Percentiles rank a stretch among this genome's conserved stretches.
Conservation (phyloP, 2,888 invertebrate species). For the Calameuta pallipes region DNA sequence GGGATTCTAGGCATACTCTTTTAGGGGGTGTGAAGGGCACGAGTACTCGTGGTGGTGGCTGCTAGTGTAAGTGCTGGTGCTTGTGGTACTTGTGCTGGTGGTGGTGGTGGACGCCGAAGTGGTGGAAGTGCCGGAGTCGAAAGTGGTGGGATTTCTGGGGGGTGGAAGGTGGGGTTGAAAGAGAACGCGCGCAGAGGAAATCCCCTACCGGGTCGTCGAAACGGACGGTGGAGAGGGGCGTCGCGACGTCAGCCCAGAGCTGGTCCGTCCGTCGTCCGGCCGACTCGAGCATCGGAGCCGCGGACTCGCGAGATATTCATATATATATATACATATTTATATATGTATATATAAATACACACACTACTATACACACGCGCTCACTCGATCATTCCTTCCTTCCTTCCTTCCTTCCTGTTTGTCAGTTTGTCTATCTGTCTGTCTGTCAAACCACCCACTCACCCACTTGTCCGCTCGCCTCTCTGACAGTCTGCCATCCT, state of each 20-base stretch:
- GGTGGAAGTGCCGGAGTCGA: conserved; percentile 22
- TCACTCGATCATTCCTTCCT: conserved; percentile 25
- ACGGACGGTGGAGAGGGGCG: conserved; percentile 43
- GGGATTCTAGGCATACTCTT: neutral
- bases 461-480: conserved; percentile 14
- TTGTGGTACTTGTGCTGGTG: conserved; percentile 12
- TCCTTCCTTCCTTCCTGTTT: neutral
- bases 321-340: conserved; percentile 30
- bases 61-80: too few relatives aligned
- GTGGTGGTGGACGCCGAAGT: conserved; percentile 25
- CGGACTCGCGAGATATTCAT: conserved; percentile 50
- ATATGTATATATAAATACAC: conserved; percentile 30
- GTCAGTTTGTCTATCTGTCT: neutral
- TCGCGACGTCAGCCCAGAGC: conserved; percentile 59
- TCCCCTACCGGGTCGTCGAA: conserved; percentile 26
- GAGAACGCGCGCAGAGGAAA: conserved; percentile 36
- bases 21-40: conserved; percentile 17
- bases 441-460: conserved; percentile 13
- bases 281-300: conserved; percentile 60
- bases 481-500: neutral
- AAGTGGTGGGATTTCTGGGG: conserved; percentile 2
- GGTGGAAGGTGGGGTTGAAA: conserved; percentile 10
- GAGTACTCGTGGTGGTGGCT: conserved; percentile 20
- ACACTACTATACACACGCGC: conserved; percentile 22
- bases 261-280: conserved; percentile 65